These are phyloP conservation scores for Zelostemma sp. DNA, from an alignment of 1,140 invertebrate species.

Conservation along the genomic window DNA sequence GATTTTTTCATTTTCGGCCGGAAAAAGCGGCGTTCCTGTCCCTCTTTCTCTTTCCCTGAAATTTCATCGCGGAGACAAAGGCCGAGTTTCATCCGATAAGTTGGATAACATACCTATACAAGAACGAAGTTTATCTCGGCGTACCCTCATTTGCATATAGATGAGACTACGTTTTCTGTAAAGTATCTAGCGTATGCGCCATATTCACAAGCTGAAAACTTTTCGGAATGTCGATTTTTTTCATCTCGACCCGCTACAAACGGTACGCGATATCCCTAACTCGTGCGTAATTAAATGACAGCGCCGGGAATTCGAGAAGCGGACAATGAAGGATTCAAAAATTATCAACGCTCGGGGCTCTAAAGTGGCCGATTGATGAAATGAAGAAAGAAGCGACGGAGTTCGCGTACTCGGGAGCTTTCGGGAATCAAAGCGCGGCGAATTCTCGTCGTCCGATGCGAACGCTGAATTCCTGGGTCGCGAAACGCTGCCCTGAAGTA, in stretches of 20 bases:
- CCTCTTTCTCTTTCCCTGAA: conserved; percentile 13
- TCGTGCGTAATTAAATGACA: conserved; percentile 23
- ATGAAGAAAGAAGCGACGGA: too few relatives aligned
- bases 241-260: conserved; percentile 25
- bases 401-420: too few relatives aligned
- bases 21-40: conserved; percentile 26
- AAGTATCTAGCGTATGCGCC: conserved; percentile 41
- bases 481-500: conserved; percentile 65
- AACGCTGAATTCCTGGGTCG: conserved; percentile 67
- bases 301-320: too few relatives aligned
- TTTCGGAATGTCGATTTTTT: conserved; percentile 29
- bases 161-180: conserved; percentile 46
- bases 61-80: conserved; percentile 33
- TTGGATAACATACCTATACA: conserved; percentile 39
- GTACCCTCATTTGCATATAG: conserved; percentile 45
- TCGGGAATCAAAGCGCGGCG: too few relatives aligned
- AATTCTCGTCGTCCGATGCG: too few relatives aligned
- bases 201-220: conserved; percentile 40
- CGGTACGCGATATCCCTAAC: conserved; percentile 21
- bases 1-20: conserved; percentile 18
- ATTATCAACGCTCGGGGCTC: too few relatives aligned
- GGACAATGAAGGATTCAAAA: conserved; percentile 3
- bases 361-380: too few relatives aligned
- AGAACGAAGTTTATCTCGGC: conserved; percentile 41
- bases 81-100: conserved; percentile 28